phyloP scores from a whole-genome alignment of 2,888 invertebrate genomes.

The Chrysolina americana region DNA sequence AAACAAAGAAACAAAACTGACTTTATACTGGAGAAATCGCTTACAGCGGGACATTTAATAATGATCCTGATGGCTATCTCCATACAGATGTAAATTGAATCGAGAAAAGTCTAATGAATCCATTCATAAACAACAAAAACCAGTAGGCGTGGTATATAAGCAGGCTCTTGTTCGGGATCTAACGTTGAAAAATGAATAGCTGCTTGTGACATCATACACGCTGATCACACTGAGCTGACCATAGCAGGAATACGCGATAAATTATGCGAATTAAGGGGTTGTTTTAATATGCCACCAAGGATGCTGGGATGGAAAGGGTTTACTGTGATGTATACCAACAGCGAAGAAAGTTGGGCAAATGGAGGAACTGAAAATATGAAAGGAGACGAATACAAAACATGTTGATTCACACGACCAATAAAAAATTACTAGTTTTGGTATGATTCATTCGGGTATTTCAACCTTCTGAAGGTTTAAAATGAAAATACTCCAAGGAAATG shows the following conservation, averaged over 20 bases:
- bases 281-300: not conserved
- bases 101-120: slow-evolving; percentile 48
- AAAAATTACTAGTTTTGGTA: not conserved
- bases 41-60: not conserved
- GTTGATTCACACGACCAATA: not conserved
- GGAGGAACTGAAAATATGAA: not conserved
- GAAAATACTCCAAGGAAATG: no score
- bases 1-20: no score
- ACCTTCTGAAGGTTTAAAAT: no score
- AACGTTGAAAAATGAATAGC: slow-evolving; percentile 59
- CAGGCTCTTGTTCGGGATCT: slow-evolving; percentile 51
- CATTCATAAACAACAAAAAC: slow-evolving; percentile 53
- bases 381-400: not conserved
- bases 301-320: not conserved
- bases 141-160: slow-evolving; percentile 44
- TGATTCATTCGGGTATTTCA: no score
- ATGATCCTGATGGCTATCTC: slow-evolving; percentile 3
- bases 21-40: no score
- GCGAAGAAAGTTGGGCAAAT: not conserved
- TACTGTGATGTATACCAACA: no score
- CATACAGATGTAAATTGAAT: slow-evolving; percentile 20
- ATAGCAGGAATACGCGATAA: slow-evolving; percentile 54
- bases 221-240: slow-evolving; percentile 57
- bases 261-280: slow-evolving; percentile 53
- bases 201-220: slow-evolving; percentile 57